phyloP scores from a whole-genome alignment of 2,797 vertebrate species.

The Xerus rutilus region DNA sequence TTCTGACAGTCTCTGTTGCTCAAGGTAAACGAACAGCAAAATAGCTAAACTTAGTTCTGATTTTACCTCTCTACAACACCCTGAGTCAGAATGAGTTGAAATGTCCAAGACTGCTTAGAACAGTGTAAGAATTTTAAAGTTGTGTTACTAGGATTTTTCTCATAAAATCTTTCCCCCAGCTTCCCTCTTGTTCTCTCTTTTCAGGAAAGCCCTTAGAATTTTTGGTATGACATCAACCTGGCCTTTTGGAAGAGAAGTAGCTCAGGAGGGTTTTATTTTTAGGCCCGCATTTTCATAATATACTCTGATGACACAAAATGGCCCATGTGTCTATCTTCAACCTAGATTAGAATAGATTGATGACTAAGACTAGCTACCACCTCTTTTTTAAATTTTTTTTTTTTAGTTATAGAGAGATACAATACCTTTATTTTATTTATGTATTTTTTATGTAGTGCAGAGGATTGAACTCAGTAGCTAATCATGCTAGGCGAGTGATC shows the following conservation, averaged over 20 bases:
- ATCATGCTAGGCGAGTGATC: too few relatives aligned
- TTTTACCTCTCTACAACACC: neutral
- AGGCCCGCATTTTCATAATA: neutral
- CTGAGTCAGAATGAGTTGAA: neutral
- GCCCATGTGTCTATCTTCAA: neutral
- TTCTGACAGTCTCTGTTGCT: neutral
- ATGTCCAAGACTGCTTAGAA: neutral
- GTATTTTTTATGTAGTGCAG: too few relatives aligned
- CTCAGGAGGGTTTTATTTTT: slow-evolving; percentile 28
- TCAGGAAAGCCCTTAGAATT: neutral
- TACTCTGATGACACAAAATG: neutral
- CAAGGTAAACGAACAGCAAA: neutral
- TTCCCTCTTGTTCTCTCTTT: neutral
- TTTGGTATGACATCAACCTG: neutral
- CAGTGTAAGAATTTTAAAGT: slow-evolving; percentile 21
- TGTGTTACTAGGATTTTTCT: slow-evolving; percentile 46
- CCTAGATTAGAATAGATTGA: neutral
- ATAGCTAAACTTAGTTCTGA: neutral
- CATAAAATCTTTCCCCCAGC: neutral
- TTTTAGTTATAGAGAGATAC: too few relatives aligned
- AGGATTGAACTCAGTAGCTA: too few relatives aligned
- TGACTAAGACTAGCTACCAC: neutral
- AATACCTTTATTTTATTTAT: too few relatives aligned
- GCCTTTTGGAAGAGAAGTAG: slow-evolving; percentile 4
- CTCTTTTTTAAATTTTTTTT: neutral